phyloP scores from a whole-genome alignment of 2,797 vertebrate genomes.

The Lepus oiostolus region DNA sequence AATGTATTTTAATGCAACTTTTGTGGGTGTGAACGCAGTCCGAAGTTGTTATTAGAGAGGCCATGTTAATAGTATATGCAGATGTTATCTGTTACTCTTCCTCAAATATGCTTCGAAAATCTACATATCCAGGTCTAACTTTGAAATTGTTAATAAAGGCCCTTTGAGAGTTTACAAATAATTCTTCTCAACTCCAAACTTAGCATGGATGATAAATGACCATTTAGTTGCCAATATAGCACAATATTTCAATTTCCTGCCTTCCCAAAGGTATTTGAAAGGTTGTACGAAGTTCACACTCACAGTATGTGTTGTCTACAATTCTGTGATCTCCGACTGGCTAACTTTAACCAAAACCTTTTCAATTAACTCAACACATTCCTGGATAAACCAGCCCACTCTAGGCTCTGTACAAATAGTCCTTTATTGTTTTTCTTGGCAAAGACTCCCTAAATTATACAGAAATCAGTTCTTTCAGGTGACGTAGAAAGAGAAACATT shows the following conservation, averaged over 20 bases:
- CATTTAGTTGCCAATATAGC: constrained; percentile 92
- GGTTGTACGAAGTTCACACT: constrained; percentile 95
- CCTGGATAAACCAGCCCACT: constrained; percentile 87
- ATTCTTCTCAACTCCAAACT: constrained; percentile 84
- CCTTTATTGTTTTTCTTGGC: constrained; percentile 84
- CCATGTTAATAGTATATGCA: constrained; percentile 84
- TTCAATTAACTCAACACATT: constrained; percentile 93
- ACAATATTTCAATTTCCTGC: constrained; percentile 99
- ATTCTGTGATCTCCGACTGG: constrained; percentile 89
- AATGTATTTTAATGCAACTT: constrained; percentile 88
- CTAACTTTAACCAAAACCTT: constrained; percentile 91
- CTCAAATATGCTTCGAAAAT: constrained; percentile 79
- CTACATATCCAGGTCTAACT: constrained; percentile 80
- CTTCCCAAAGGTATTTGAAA: constrained; percentile 93
- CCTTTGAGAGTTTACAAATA: constrained; percentile 84
- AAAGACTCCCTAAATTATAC: constrained; percentile 71
- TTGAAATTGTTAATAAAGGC: constrained; percentile 87
- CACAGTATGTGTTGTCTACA: constrained; percentile 95
- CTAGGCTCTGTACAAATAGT: constrained; percentile 82
- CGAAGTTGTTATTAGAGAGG: constrained; percentile 83
- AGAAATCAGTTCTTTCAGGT: constrained; percentile 77
- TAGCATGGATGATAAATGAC: constrained; percentile 94
- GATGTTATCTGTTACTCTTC: constrained; percentile 85
- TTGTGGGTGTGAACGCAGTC: constrained; percentile 86
- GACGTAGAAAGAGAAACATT: constrained; percentile 14